phyloP scores from a whole-genome alignment of 2,797 vertebrate genomes.

The Melanotaenia boesemani region DNA sequence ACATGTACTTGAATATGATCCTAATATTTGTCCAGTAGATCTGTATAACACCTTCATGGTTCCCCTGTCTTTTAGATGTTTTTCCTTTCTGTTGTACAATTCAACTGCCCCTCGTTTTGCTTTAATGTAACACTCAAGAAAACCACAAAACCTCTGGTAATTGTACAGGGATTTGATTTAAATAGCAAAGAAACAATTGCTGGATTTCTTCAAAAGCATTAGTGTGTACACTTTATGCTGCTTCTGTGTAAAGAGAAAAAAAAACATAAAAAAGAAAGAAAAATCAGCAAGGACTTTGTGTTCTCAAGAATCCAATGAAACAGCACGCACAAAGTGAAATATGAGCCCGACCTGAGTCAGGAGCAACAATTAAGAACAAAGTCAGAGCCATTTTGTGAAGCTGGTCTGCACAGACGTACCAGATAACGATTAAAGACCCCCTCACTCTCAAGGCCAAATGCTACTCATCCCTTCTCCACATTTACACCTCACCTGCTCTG shows the following conservation, averaged over 20 bases:
- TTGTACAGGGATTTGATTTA: conserved; percentile 8
- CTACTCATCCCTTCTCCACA: conserved; percentile 19
- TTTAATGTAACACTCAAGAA: conserved; percentile 15
- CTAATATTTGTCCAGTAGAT: conserved; percentile 35
- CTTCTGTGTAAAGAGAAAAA: conserved; percentile 66
- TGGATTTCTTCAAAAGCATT: not conserved
- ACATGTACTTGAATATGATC: not conserved
- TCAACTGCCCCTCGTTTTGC: conserved; percentile 26
- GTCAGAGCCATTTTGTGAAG: conserved; percentile 24
- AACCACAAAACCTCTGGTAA: conserved; percentile 30
- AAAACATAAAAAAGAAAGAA: conserved; percentile 1
- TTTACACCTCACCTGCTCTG: conserved; percentile 32
- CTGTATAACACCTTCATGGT: conserved; percentile 28
- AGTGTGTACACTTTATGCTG: not conserved
- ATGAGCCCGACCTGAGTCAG: not conserved
- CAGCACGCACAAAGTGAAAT: conserved; percentile 7
- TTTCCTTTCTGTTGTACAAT: conserved; percentile 33
- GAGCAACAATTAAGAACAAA: conserved; percentile 30
- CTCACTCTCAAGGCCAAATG: conserved; percentile 7
- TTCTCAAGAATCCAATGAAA: conserved; percentile 25
- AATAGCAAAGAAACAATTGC: conserved; percentile 24
- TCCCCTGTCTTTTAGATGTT: conserved; percentile 14
- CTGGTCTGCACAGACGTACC: conserved; percentile 27
- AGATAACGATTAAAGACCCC: conserved; percentile 27
- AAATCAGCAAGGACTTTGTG: conserved; percentile 1